phyloP scores from a whole-genome alignment of 2,888 invertebrate genomes.

The Azorinus chamasolen region DNA sequence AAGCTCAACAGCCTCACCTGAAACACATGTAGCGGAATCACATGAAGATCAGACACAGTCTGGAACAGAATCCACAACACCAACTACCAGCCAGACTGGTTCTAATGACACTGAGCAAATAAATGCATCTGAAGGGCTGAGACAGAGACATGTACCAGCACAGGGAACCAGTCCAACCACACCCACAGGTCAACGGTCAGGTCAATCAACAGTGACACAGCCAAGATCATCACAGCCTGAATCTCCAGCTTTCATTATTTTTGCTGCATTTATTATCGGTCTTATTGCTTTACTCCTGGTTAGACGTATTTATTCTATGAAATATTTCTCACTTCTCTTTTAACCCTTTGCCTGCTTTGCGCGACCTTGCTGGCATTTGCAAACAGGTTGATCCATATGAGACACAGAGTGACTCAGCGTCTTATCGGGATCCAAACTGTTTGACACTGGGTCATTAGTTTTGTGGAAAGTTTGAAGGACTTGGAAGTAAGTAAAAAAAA shows the following conservation, averaged over 20 bases:
- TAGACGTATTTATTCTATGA: conserved; percentile 50
- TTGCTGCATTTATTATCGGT: conserved; percentile 44
- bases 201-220: background rate
- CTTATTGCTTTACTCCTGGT: conserved; percentile 50
- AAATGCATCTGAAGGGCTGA: conserved; percentile 23
- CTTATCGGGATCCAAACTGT: too few species aligned
- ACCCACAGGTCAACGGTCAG: background rate
- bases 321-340: conserved; percentile 26
- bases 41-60: background rate
- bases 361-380: too few species aligned
- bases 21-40: background rate
- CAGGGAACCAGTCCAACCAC: background rate
- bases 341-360: too few species aligned
- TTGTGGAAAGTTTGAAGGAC: too few species aligned
- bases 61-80: conserved; percentile 1
- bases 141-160: conserved; percentile 33
- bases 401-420: too few species aligned
- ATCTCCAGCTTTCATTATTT: conserved; percentile 26
- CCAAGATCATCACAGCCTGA: conserved; percentile 18
- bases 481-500: too few species aligned
- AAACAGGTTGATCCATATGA: too few species aligned
- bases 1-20: conserved; percentile 16
- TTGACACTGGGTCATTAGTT: too few species aligned
- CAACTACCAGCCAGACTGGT: background rate
- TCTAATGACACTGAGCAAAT: background rate